These are phyloP conservation scores for Lamproptera curius DNA, from an alignment of 2,888 invertebrate species.

Conservation along the genomic window DNA sequence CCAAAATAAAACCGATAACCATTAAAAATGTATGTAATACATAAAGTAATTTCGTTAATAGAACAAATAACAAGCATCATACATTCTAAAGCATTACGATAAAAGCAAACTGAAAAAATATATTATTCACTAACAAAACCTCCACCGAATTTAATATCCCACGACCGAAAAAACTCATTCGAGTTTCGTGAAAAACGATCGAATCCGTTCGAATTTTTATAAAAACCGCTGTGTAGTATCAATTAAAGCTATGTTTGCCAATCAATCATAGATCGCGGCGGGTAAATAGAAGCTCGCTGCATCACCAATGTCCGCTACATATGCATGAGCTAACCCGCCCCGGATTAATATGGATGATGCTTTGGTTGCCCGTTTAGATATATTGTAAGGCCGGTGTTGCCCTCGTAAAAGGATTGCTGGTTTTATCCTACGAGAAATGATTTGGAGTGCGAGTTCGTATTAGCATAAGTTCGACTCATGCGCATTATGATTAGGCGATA, in stretches of 20 bases:
- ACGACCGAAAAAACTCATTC: too few relatives aligned
- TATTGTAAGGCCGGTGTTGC: slow-evolving; percentile 14
- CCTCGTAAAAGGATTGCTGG: slow-evolving; percentile 17
- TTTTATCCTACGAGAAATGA: neutral
- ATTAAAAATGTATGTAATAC: too few relatives aligned
- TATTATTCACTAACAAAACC: too few relatives aligned
- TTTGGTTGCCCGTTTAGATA: slow-evolving; percentile 22
- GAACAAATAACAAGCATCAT: too few relatives aligned
- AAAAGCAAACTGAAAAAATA: too few relatives aligned
- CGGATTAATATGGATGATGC: slow-evolving; percentile 23
- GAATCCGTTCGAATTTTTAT: neutral
- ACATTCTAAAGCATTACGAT: too few relatives aligned
- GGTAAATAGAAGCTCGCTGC: slow-evolving; percentile 18
- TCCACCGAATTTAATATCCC: too few relatives aligned
- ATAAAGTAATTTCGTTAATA: too few relatives aligned
- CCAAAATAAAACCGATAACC: too few relatives aligned
- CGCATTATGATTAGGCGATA: neutral
- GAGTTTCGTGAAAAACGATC: too few relatives aligned
- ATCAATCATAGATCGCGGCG: slow-evolving; percentile 13
- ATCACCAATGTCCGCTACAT: slow-evolving; percentile 21
- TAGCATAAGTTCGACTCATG: neutral
- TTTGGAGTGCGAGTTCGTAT: neutral
- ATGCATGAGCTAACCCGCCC: slow-evolving; percentile 22
- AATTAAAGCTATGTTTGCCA: slow-evolving; percentile 6
- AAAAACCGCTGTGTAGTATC: neutral